phyloP scores from a whole-genome alignment of 2,888 invertebrate genomes.

The Drosophila greeni region DNA sequence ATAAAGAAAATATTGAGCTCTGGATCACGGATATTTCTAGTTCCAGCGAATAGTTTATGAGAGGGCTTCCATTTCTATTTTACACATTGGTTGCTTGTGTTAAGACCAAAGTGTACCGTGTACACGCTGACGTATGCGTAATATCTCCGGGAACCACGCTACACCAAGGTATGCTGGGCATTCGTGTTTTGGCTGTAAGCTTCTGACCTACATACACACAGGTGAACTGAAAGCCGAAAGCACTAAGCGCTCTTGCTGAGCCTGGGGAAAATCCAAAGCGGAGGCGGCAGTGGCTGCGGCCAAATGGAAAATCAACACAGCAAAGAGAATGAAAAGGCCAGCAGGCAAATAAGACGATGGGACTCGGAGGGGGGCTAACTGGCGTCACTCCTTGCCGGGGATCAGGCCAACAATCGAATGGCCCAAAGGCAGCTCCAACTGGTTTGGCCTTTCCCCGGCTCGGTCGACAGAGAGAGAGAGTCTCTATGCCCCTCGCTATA shows the following conservation, averaged over 20 bases:
- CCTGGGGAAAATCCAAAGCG: conserved; percentile 18
- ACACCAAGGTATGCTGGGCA: conserved; percentile 12
- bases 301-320: conserved; percentile 44
- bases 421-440: conserved; percentile 33
- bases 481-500: conserved; percentile 5
- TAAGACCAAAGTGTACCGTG: neutral
- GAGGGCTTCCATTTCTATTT: neutral
- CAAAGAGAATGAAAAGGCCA: conserved; percentile 39
- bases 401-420: conserved; percentile 56
- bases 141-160: conserved; percentile 15
- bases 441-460: conserved; percentile 31
- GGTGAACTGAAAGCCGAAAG: conserved; percentile 35
- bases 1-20: neutral
- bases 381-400: conserved; percentile 24
- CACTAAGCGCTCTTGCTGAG: conserved; percentile 27
- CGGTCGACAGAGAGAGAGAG: conserved; percentile 4
- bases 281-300: conserved; percentile 12
- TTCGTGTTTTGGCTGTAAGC: conserved; percentile 20
- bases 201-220: conserved; percentile 32
- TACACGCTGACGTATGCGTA: conserved; percentile 27
- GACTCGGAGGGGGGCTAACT: conserved; percentile 13
- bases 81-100: conserved; percentile 12
- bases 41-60: neutral
- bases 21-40: neutral
- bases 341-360: conserved; percentile 37